Evolutionary conservation across 2,797 vertebrate species (phyloP), one percentile per base, ranked within the genome.

Genomic region (Melanotaenia nigrans): DNA sequence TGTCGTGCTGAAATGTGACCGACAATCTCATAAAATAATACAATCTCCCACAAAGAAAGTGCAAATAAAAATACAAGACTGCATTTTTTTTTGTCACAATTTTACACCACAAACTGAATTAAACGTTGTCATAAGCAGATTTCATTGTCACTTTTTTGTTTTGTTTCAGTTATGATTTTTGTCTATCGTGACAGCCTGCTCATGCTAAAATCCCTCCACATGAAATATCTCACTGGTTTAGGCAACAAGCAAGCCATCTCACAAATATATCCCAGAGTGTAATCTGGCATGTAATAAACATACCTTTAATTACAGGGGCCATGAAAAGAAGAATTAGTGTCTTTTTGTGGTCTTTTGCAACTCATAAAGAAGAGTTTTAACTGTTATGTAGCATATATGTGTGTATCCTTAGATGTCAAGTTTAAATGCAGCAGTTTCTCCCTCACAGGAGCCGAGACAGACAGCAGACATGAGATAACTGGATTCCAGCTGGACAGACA

Each of bases 1-100:
- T 22, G n/a, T 3, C 2, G 38, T 24, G 35, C 32, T 65, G 49
- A 78, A 86, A 84, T 74, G 62, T 30, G 7, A 64, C 3, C 0
- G 30, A 62, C 8, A 61, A 67, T 33, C 32, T 57, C 61, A 71
- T 3, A 11, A 75, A 55, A 49, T 61, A 58, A 1, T 25, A 65
- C 6, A 12, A 30, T 75, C 62, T 77, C 58, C 69, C 61, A 64
- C 4, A 56, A 36, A 22, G 10, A 0, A 20, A 63, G 68, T 67
- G 1, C 38, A 84, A 68, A 61, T 6, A 6, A 61, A 24, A 12
- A 3, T 24, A 20, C 36, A 42, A 0, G 5, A 36, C 20, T 35
- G 32, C 49, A 32, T 10, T n/a, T 49, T n/a, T 49, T 30, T 61
- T 60, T 36, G 12, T 42, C 2, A 64, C 5, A 42, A 25, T 51